Percentiles rank a stretch among this genome's conserved stretches.
Evolutionary conservation across 2,797 vertebrate species (phyloP).

Genomic region (Vespertilio murinus): DNA sequence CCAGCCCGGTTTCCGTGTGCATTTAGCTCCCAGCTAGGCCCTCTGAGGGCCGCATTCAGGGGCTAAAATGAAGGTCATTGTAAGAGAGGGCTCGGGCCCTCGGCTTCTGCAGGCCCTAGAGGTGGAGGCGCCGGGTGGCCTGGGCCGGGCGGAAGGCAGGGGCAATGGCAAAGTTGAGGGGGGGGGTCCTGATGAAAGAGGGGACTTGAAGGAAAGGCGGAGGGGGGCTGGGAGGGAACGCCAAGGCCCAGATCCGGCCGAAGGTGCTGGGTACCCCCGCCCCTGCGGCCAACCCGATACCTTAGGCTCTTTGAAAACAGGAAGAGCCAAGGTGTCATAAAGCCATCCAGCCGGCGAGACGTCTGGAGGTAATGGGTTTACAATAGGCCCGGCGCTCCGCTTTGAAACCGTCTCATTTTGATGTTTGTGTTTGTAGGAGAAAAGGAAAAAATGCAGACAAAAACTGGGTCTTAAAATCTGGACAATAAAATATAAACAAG

Average conservation of each 20-base stretch:
- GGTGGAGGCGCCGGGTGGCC: constrained; percentile 36
- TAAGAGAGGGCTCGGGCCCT: constrained; percentile 72
- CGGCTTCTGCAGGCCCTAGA: constrained; percentile 43
- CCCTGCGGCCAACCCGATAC: constrained; percentile 91
- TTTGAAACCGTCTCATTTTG: constrained; percentile 94
- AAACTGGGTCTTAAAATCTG: constrained; percentile 90
- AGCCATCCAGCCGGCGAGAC: constrained; percentile 97
- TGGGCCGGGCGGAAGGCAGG: constrained; percentile 54
- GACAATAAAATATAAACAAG: constrained; percentile 90
- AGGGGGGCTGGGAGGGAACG: constrained; percentile 68
- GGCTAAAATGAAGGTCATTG: constrained; percentile 86
- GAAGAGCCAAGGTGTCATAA: constrained; percentile 97
- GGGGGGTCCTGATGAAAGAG: constrained; percentile 68
- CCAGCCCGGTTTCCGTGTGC: constrained; percentile 32
- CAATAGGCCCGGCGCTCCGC: constrained; percentile 90
- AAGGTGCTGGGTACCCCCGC: constrained; percentile 89
- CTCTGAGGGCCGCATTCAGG: constrained; percentile 76
- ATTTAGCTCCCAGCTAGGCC: constrained; percentile 65
- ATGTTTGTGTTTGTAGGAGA: constrained; percentile 92
- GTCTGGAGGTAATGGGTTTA: constrained; percentile 99
- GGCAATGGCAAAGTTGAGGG: constrained; percentile 71
- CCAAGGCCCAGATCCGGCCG: constrained; percentile 76
- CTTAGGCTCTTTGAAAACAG: constrained; percentile 96
- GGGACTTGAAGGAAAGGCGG: constrained; percentile 59
- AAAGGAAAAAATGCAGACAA: constrained; percentile 90